Conservation (phyloP, 2,113 vertebrate species). For the Isurus oxyrinchus region DNA sequence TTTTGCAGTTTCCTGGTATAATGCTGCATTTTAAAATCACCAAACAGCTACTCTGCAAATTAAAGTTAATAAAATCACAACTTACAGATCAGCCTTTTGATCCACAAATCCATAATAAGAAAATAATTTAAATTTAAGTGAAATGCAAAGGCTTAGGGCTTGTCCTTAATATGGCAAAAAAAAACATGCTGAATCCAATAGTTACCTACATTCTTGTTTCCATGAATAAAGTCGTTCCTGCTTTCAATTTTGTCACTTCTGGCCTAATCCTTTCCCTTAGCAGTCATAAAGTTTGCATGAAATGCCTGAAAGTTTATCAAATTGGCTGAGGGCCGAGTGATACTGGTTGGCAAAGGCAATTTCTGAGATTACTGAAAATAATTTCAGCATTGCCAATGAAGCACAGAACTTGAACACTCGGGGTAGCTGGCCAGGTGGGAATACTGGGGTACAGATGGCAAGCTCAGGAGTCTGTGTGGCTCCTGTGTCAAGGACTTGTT, state of each 20-base stretch:
- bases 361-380: not conserved
- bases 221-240: not conserved
- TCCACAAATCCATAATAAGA: not conserved
- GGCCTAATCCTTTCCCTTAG: not conserved
- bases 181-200: not conserved
- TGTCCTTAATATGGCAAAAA: not conserved
- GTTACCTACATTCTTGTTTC: not conserved
- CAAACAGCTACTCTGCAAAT: not conserved
- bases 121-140: not conserved
- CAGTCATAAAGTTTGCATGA: not conserved
- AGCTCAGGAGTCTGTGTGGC: not conserved
- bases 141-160: not conserved
- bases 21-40: not conserved
- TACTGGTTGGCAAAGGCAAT: not conserved
- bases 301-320: not conserved
- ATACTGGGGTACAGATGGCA: not conserved
- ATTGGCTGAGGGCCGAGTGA: not conserved
- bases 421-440: not conserved
- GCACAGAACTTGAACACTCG: not conserved
- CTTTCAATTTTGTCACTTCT: not conserved
- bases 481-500: not conserved
- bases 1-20: not conserved
- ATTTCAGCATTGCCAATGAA: not conserved
- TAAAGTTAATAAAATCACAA: not conserved
- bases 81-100: not conserved